These are phyloP conservation scores for Anoplius nigerrimus DNA, from an alignment of 2,888 invertebrate genomes.

Conservation along the genomic window DNA sequence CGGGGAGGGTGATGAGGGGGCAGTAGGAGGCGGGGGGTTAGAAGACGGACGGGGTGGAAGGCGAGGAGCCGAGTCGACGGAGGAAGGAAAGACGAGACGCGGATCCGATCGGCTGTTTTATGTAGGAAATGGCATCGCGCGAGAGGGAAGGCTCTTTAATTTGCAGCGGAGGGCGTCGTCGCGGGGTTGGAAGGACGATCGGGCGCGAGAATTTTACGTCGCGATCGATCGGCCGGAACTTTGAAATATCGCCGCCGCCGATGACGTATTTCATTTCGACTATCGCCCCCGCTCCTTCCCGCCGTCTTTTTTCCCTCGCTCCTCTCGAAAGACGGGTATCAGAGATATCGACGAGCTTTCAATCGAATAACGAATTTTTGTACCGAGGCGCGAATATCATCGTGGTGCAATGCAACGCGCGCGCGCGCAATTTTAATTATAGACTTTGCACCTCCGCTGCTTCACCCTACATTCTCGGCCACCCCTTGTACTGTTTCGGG, in stretches of 20 bases:
- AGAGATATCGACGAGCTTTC: constrained; percentile 53
- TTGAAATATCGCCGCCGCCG: constrained; percentile 52
- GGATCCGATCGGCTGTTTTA: constrained; percentile 30
- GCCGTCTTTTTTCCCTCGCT: constrained; percentile 36
- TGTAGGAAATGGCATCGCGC: constrained; percentile 24
- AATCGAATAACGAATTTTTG: constrained; percentile 44
- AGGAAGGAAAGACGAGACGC: constrained; percentile 16
- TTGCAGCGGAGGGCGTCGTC: constrained; percentile 36
- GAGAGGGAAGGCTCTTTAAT: constrained; percentile 45
- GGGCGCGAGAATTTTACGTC: constrained; percentile 44
- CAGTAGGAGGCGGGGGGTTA: not conserved
- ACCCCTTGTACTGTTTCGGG: too few relatives aligned
- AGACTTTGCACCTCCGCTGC: too few relatives aligned
- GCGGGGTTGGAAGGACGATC: constrained; percentile 15
- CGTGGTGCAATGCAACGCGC: too few relatives aligned
- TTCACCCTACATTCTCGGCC: too few relatives aligned
- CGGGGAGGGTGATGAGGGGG: not conserved
- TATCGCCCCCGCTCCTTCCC: constrained; percentile 37
- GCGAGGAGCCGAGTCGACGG: not conserved
- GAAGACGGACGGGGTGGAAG: too few relatives aligned
- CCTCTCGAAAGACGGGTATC: constrained; percentile 54
- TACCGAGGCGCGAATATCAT: not conserved
- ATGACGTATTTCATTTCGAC: constrained; percentile 57
- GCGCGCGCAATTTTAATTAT: too few relatives aligned
- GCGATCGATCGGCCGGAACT: constrained; percentile 51